Base-by-base conservation (phyloP, 2,113 vertebrate genomes). In the Poeciliopsis retropinna region DNA sequence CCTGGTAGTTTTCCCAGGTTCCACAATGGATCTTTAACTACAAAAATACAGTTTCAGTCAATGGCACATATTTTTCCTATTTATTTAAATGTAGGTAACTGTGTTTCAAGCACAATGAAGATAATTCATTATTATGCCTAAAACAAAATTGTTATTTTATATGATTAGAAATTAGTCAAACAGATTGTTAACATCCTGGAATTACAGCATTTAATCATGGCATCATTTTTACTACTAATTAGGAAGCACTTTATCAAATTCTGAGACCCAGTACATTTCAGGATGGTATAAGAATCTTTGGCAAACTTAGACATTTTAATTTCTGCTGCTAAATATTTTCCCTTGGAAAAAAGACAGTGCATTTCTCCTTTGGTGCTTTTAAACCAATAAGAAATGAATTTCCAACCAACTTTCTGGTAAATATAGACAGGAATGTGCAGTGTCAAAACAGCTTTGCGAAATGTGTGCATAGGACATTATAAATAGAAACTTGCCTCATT, bases 351-450 rank as follows among this genome's bases (percentile, higher is more conserved):
- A 64, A 57, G 47, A 32, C 31, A 25, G 0, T 39, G 28, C 8
- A 22, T 27, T 67, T 15, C 60, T 57, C 37, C 1, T 14, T 72
- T 64, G 72, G 61, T 10, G 15, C 25, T 11, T 32, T 4, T 32
- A 1, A 73, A 62, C 37, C 11, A 17, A 25, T 63, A 60, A 67
- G 67, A 72, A 75, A 25, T 74, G 32, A 27, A 63, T 17, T 72
- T 39, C 57, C 70, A 61, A 70, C 82, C 7, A 57, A 57, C 76
- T 54, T 82, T 81, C 67, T 67, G 69, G 80, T 78, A 90, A 82
- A 94, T 91, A 93, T 90, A 88, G 88, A 76, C 1, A 1, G 85
- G 91, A 92, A 93, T 93, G 87, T 90, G 84, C 76, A 72, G 82
- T 84, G 84, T 90, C 83, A 86, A 89, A 91, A 85, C 82, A 81